These are phyloP conservation scores for Folsomia manolachei DNA, from an alignment of 2,888 invertebrate species.

Conservation along the genomic window DNA sequence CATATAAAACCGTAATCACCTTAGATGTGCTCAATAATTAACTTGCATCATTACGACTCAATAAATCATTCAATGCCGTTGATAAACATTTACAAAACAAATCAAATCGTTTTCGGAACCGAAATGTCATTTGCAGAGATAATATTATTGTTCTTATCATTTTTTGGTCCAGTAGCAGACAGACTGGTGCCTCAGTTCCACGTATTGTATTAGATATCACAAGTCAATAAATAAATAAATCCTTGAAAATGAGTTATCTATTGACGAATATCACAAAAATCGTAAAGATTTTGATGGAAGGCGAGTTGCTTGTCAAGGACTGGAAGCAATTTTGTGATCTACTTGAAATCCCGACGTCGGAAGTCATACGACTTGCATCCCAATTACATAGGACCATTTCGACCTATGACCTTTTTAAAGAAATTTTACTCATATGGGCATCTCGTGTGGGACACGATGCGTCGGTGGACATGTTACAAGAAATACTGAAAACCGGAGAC, in stretches of 20 bases:
- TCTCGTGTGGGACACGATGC: not conserved
- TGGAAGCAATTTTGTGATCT: not conserved
- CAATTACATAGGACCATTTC: not conserved
- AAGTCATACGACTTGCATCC: not conserved
- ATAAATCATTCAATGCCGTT: no score
- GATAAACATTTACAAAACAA: no score
- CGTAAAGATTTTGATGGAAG: not conserved
- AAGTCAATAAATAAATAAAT: not conserved
- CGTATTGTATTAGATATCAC: no score
- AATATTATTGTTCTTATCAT: no score
- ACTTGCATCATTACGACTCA: no score
- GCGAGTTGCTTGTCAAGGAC: not conserved
- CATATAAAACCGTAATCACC: no score
- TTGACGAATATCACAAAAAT: not conserved
- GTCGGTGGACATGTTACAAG: not conserved
- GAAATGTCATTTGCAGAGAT: no score
- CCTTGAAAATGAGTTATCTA: not conserved
- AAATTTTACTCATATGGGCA: not conserved
- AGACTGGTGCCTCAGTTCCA: not conserved
- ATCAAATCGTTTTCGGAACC: no score
- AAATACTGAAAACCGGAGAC: not conserved
- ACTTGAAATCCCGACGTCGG: not conserved
- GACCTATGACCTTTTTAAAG: not conserved
- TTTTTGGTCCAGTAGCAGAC: not conserved
- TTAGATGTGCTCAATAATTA: no score